Evolutionary conservation across 2,888 invertebrate species (phyloP).

Genomic region (Julus scanicus): DNA sequence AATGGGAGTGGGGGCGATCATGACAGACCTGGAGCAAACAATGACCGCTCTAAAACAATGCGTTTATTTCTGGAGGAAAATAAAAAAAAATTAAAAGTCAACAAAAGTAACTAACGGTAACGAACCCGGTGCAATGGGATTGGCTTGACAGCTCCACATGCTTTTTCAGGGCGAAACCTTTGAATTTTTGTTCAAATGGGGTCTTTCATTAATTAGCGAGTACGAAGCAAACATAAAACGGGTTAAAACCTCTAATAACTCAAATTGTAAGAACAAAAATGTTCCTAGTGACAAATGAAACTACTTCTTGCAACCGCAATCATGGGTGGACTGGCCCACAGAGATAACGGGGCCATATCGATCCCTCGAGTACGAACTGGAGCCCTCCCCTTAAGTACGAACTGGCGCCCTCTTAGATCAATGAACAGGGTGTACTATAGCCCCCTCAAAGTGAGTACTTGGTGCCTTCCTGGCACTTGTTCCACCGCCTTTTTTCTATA

Average conservation of each 20-base stretch:
- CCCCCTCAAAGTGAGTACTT: no score
- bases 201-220: conserved; percentile 12
- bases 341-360: no score
- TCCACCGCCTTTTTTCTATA: no score
- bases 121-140: background rate
- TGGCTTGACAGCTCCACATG: background rate
- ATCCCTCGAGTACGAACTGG: no score
- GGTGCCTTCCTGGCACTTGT: no score
- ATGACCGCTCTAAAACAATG: conserved; percentile 30
- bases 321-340: no score
- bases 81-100: background rate
- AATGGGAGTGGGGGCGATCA: background rate
- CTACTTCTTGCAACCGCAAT: background rate
- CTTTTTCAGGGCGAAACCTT: background rate
- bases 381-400: no score
- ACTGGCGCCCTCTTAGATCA: no score
- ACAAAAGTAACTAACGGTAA: background rate
- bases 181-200: background rate
- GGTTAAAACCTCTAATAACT: background rate
- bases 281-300: background rate
- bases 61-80: background rate
- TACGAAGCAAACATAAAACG: background rate
- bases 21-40: background rate
- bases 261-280: background rate
- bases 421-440: no score